Percentiles rank a stretch among this genome's conserved stretches.
These are phyloP conservation scores for Himantopus leucocephalus DNA, from an alignment of 2,113 vertebrate species.

Conservation along the genomic window DNA sequence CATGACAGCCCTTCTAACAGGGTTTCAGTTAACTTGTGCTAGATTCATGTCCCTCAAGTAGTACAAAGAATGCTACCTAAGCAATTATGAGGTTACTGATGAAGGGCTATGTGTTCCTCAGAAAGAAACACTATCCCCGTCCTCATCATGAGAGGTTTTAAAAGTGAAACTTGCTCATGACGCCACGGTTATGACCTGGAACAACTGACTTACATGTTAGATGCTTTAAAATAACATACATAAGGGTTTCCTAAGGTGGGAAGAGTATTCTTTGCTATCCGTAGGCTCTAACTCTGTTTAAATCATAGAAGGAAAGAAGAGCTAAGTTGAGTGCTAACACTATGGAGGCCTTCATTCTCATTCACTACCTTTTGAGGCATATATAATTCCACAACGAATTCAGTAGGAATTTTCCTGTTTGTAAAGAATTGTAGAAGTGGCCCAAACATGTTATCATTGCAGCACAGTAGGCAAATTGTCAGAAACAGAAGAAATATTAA, in stretches of 20 bases:
- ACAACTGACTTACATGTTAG: not conserved
- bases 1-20: not conserved
- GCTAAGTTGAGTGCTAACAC: not conserved
- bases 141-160: not conserved
- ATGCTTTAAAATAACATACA: not conserved
- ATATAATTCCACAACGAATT: accelerated
- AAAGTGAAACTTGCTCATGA: not conserved
- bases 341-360: not conserved
- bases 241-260: not conserved
- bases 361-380: not conserved
- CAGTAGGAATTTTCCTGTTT: not conserved
- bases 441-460: not conserved
- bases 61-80: not conserved
- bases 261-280: not conserved
- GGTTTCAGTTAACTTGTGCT: not conserved
- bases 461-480: not conserved
- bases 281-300: not conserved
- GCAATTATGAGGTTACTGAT: not conserved
- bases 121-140: not conserved
- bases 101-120: not conserved
- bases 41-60: not conserved
- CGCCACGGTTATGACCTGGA: not conserved
- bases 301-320: not conserved
- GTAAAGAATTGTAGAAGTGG: not conserved
- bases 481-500: not conserved